Percentiles rank a stretch among this genome's conserved stretches.
phyloP scores from a whole-genome alignment of 2,888 invertebrate genomes.

The Gisinianus flammeolus region DNA sequence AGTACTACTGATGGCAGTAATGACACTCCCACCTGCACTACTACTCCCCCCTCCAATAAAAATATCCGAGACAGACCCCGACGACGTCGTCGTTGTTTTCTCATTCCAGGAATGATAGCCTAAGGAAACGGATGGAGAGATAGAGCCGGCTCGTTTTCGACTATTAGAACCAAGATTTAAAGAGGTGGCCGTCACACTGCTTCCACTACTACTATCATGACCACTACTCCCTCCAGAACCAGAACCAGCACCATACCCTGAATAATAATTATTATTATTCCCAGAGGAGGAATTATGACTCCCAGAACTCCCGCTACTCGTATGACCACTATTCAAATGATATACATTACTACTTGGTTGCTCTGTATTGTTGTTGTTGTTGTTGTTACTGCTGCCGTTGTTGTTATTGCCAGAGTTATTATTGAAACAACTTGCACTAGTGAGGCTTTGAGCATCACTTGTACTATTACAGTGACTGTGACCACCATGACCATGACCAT shows the following conservation, averaged over 20 bases:
- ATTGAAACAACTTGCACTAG: no score
- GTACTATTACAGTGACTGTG: background rate
- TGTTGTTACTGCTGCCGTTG: background rate
- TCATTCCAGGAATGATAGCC: constrained; percentile 44
- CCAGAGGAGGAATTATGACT: background rate
- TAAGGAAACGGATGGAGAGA: constrained; percentile 44
- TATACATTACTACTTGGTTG: background rate
- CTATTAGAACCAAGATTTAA: background rate
- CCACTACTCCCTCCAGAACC: background rate
- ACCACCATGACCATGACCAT: background rate
- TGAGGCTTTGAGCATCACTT: background rate
- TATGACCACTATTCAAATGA: background rate
- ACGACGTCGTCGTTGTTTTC: constrained; percentile 27
- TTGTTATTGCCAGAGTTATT: background rate
- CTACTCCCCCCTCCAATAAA: background rate
- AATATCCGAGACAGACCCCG: background rate
- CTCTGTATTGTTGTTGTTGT: background rate
- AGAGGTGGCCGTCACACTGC: background rate
- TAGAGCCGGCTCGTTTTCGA: constrained; percentile 48
- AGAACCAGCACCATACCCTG: background rate
- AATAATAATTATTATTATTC: background rate
- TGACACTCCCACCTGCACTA: background rate
- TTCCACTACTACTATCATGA: background rate
- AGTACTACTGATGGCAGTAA: no score
- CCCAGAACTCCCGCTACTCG: background rate